Percentiles rank a stretch among this genome's conserved stretches.
These are phyloP conservation scores for Acromyrmex heyeri DNA, from an alignment of 1,140 invertebrate genomes.

Conservation along the genomic window DNA sequence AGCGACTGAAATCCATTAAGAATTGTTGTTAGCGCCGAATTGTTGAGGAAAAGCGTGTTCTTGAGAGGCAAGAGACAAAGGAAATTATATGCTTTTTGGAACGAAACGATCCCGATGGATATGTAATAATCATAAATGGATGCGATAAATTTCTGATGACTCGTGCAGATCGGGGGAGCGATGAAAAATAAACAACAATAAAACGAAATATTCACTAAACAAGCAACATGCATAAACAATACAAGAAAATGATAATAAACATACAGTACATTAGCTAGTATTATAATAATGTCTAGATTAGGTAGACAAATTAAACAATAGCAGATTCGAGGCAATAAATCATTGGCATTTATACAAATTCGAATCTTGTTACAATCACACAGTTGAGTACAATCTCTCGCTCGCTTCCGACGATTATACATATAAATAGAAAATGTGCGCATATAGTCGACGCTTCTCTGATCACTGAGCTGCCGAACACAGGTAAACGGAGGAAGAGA, in stretches of 20 bases:
- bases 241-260: too few relatives aligned
- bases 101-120: not conserved
- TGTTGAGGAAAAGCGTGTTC: not conserved
- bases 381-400: constrained; percentile 39
- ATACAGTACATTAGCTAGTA: too few relatives aligned
- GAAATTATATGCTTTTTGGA: not conserved
- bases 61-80: not conserved
- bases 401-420: constrained; percentile 2
- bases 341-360: constrained; percentile 54
- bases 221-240: too few relatives aligned
- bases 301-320: not conserved
- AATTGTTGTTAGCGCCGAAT: not conserved
- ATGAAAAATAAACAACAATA: not conserved
- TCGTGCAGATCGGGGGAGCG: not conserved
- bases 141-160: not conserved
- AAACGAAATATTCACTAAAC: too few relatives aligned
- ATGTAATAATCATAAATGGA: not conserved
- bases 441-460: not conserved
- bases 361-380: constrained; percentile 40
- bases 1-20: not conserved
- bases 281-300: not conserved
- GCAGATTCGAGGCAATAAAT: constrained; percentile 10
- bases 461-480: not conserved
- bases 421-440: not conserved
- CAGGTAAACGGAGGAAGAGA: not conserved